Base-by-base conservation (phyloP, 1,140 invertebrate genomes). In the Limonius californicus region DNA sequence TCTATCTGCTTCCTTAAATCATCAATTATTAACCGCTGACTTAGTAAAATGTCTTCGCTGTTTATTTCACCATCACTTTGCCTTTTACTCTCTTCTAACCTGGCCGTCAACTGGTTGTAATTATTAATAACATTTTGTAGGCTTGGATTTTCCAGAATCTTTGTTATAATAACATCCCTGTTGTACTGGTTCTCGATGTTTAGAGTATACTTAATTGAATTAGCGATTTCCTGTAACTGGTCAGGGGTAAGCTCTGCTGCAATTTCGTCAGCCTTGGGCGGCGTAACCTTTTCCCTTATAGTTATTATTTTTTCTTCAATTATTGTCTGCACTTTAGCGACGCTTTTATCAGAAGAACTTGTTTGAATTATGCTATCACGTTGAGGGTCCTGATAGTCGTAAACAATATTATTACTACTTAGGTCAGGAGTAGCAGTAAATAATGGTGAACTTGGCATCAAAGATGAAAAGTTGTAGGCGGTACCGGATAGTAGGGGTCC, bases 1-100 rank as follows among this genome's bases (percentile, higher is more conserved):
- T 74, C 69, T 8, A 82, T 75, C 66, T 82, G 78, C 14, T 68
- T 65, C 19, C 75, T 72, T 0, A 82, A 54, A 8, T 73, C 68
- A 23, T 78, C 73, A 7, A 81, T 77, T 15, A 77, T 58, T 3
- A 59, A 53, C 53, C 73, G 63, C 57, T 70, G 71, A 14, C 68
- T 63, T 35, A 30, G 61, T 15, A 67, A 63, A n/a, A 70, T 20
- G 16, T 58, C 19, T 54, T 62, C 61, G 56, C 55, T 45, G 14
- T 62, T 32, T 14, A 39, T 30, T n/a, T n/a, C n/a, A 11, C 11
- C 32, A n/a, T 35, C 32, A n/a, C 39, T 42, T 6, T 45, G 15
- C 35, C 15, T 35, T 15, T 68, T 61, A 27, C 9, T 27, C 9
- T 27, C 23, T 27, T 27, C 23, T 27, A 27, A 9, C 9, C 9